Evolutionary conservation across 1,140 invertebrate genomes (phyloP), one percentile per base, ranked within the genome.

Genomic region (Heliconius congener): DNA sequence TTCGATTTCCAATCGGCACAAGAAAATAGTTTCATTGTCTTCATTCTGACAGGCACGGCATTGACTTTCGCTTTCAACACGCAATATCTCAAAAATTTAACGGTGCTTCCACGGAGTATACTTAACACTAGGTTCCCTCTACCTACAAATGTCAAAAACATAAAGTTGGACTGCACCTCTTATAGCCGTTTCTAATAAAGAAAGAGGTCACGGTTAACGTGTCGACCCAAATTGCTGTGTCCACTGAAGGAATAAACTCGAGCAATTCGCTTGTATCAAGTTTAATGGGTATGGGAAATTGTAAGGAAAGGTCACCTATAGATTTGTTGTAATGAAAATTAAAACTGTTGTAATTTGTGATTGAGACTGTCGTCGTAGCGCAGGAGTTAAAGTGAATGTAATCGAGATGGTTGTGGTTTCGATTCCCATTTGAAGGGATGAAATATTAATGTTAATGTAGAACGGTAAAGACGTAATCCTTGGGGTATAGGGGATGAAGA

Each of bases 191-290:
- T 66, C 57, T 76, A 27, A n/a, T 57, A 76, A 76, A 76, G 57
- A 70, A 76, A 76, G 60, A 57, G 74, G 39, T 30, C 55, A 37
- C 74, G 55, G 74, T 76, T 60, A 60, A 70, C 27, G 60, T 39
- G 27, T 55, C 66, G 74, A 70, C 57, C 74, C 57, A 70, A 70
- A 76, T 76, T 76, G 57, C 74, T 42, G 11, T 76, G 74, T 76
- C 57, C 74, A 76, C 57, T 70, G 57, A 70, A 37, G 74, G 74
- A 76, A 70, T 76, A 76, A 76, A 76, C 74, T 76, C 60, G 46
- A 70, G 60, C 74, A 76, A 76, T 76, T 76, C 50, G 23, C 74
- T 70, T 39, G 74, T 76, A 57, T 76, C 74, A 70, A 39, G 37
- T 76, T 76, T 50, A 74, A 60, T 74, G n/a, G 18, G 39, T 27